Evolutionary conservation across 2,797 vertebrate genomes (phyloP).

Genomic region (Arrhamphus sclerolepis): DNA sequence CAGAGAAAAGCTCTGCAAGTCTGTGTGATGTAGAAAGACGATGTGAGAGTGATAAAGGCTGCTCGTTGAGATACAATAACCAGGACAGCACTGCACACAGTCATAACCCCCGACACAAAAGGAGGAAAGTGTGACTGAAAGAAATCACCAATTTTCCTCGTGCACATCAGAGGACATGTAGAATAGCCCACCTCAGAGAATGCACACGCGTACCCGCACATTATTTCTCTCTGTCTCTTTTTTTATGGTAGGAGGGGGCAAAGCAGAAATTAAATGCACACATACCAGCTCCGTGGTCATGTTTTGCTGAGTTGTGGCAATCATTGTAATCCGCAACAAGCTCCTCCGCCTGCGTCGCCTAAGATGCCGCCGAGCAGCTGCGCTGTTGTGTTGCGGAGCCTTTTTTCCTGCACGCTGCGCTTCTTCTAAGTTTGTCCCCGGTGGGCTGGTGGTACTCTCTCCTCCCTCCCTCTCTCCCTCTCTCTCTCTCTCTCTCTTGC

Average conservation of each 20-base stretch:
- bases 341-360: slow-evolving; percentile 27
- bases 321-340: slow-evolving; percentile 76
- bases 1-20: slow-evolving; percentile 41
- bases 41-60: slow-evolving; percentile 15
- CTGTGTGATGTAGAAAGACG: slow-evolving; percentile 52
- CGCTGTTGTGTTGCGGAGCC: slow-evolving; percentile 60
- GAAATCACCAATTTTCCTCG: slow-evolving; percentile 29
- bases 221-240: no score
- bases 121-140: slow-evolving; percentile 64
- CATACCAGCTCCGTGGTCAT: slow-evolving; percentile 84
- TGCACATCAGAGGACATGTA: not conserved
- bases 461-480: slow-evolving; percentile 29
- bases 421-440: slow-evolving; percentile 66
- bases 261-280: slow-evolving; percentile 17
- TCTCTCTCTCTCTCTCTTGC: slow-evolving; percentile 11
- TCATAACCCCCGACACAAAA: slow-evolving; percentile 27
- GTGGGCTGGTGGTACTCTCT: slow-evolving; percentile 41
- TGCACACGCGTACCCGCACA: slow-evolving; percentile 5
- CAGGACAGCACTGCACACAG: slow-evolving; percentile 62
- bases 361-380: slow-evolving; percentile 48
- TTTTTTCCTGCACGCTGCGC: slow-evolving; percentile 58
- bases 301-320: slow-evolving; percentile 87
- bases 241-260: not conserved
- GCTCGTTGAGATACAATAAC: slow-evolving; percentile 39
- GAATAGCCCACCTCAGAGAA: not conserved